Conservation (phyloP, 2,888 invertebrate species). For the Chelonus formosanus region DNA sequence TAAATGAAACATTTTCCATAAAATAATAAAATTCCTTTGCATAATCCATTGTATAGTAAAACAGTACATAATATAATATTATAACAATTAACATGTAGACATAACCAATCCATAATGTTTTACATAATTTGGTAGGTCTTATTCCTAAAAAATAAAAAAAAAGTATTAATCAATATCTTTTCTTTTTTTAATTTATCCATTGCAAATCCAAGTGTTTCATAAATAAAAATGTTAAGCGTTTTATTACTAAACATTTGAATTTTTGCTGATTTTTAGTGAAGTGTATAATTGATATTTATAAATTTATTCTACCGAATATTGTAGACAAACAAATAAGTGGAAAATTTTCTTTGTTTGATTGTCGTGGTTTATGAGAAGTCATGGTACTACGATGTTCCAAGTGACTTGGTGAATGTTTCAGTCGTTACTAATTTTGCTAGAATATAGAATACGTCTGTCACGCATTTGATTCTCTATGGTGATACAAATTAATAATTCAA, state of each 20-base stretch:
- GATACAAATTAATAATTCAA: slow-evolving; percentile 26
- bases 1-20: slow-evolving; percentile 25
- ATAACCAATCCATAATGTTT: slow-evolving; percentile 34
- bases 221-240: no score
- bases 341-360: slow-evolving; percentile 37
- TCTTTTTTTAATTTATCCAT: no score
- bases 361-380: slow-evolving; percentile 28
- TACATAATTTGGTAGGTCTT: slow-evolving; percentile 32
- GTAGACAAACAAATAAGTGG: slow-evolving; percentile 38
- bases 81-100: slow-evolving; percentile 33
- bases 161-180: no score
- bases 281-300: no score
- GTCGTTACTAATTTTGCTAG: slow-evolving; percentile 1
- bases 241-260: no score
- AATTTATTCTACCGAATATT: slow-evolving; percentile 36
- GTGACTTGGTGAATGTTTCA: slow-evolving; percentile 20
- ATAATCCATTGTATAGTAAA: slow-evolving; percentile 21
- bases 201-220: no score
- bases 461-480: slow-evolving; percentile 7
- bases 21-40: slow-evolving; percentile 22
- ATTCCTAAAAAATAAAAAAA: slow-evolving; percentile 31
- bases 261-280: no score
- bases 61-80: slow-evolving; percentile 25
- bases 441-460: not conserved
- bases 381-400: slow-evolving; percentile 29